These are phyloP conservation scores for Corythornis madagascariensis DNA, from an alignment of 2,113 vertebrate genomes.

Conservation along the genomic window DNA sequence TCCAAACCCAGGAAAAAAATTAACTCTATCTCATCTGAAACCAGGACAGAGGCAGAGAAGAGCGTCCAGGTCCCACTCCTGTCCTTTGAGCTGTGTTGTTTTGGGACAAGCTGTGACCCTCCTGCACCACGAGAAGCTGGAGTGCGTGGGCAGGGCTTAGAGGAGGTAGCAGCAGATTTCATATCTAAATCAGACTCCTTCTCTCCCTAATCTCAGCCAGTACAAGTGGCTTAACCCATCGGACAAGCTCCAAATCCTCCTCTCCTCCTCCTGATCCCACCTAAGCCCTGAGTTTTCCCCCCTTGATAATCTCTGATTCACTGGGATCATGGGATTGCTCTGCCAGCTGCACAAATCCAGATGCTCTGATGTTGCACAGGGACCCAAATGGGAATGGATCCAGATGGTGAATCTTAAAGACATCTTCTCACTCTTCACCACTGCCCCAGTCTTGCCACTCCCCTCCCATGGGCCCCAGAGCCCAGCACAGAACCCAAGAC, in stretches of 20 bases:
- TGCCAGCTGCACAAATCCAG: conserved; percentile 17
- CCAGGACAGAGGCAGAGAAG: not conserved
- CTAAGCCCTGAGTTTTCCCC: not conserved
- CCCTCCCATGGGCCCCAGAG: not conserved
- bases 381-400: not conserved
- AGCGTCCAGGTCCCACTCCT: not conserved
- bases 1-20: not conserved
- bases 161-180: not conserved
- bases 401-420: not conserved
- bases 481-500: not conserved
- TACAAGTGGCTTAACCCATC: conserved; percentile 61
- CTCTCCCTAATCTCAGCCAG: not conserved
- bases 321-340: conserved; percentile 35
- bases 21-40: not conserved
- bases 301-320: conserved; percentile 31
- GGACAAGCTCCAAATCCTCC: conserved; percentile 45
- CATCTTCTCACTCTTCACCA: not conserved
- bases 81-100: not conserved
- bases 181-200: conserved; percentile 7
- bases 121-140: not conserved
- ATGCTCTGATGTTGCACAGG: rapidly evolving
- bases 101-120: not conserved
- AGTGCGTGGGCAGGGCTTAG: not conserved
- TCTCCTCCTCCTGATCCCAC: conserved; percentile 33
- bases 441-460: not conserved